Evolutionary conservation across 1,140 invertebrate genomes (phyloP), one percentile per base, ranked within the genome.

Genomic region (Orius insidiosus): DNA sequence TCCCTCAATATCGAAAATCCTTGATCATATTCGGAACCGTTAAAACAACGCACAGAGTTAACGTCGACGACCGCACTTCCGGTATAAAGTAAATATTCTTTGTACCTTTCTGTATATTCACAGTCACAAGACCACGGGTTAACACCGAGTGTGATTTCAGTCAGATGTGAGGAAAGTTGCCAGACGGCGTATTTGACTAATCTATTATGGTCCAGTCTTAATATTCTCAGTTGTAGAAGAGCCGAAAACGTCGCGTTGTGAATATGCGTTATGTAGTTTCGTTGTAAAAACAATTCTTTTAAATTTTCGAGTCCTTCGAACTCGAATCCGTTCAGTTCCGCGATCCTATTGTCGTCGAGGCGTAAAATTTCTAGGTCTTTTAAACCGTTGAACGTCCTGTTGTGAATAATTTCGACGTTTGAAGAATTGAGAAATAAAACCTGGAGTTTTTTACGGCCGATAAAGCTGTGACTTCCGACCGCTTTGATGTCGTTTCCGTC

Each of bases 61-160:
- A 69, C 58, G 59, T 86, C 83, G 37, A 61, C 61, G 1, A 85
- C 74, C 13, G 72, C 70, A 41, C 69, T 70, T 11, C 71, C 57
- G 10, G 59, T 70, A 37, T 70, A 68, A 35, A 72, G 68, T 46
- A 80, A 69, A 75, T 83, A 92, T 56, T 85, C 78, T 47, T 80
- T 73, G 55, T 86, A 75, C 57, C 75, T 71, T 56, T 79, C 75
- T 6, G 80, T 72, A 57, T 83, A 87, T 52, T 81, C 76, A 64
- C 88, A 92, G 47, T 85, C 77, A 61, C 88, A 92, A 19, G 76
- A 78, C 85, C 85, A 93, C 2, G 81, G 81, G 61, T 92, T 93
- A 4, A 68, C 71, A 1, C 79, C 70, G 24, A 92, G 60, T 1
- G 70, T 75, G 45, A 88, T 60, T 55, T 78, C 72, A 16, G 66